Conservation (phyloP, 2,113 vertebrate species). For the Engraulis encrasicolus region DNA sequence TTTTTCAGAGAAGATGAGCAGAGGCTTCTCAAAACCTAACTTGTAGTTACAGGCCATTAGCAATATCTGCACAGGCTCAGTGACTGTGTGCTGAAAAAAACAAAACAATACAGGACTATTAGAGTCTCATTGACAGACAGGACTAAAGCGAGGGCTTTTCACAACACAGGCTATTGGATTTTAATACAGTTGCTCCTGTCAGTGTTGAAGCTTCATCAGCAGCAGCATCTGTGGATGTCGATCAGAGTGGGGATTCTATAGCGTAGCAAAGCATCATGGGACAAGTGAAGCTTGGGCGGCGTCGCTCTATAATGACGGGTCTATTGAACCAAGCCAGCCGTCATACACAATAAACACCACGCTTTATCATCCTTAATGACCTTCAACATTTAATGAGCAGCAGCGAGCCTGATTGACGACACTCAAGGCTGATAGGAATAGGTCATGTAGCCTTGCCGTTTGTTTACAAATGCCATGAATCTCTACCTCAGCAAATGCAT, state of each 20-base stretch:
- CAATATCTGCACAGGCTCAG: neutral
- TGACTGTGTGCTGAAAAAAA: neutral
- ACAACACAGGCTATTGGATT: neutral
- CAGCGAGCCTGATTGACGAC: neutral
- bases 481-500: neutral
- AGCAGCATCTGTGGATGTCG: neutral
- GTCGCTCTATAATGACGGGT: neutral
- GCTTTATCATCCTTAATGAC: neutral
- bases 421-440: neutral
- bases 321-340: neutral
- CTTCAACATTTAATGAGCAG: neutral
- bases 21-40: no score
- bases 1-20: no score
- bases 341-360: neutral
- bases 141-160: neutral
- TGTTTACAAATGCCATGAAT: neutral
- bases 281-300: no score
- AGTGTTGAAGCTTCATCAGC: no score
- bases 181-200: no score
- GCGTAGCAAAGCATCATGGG: neutral
- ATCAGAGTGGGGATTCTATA: neutral
- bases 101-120: neutral
- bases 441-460: neutral
- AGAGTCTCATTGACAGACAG: neutral
- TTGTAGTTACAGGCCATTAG: neutral